A percentile compares a stretch with the other conserved stretches of the same genome.
phyloP scores from a whole-genome alignment of 2,113 vertebrate species.

The Cephalopterus ornatus region DNA sequence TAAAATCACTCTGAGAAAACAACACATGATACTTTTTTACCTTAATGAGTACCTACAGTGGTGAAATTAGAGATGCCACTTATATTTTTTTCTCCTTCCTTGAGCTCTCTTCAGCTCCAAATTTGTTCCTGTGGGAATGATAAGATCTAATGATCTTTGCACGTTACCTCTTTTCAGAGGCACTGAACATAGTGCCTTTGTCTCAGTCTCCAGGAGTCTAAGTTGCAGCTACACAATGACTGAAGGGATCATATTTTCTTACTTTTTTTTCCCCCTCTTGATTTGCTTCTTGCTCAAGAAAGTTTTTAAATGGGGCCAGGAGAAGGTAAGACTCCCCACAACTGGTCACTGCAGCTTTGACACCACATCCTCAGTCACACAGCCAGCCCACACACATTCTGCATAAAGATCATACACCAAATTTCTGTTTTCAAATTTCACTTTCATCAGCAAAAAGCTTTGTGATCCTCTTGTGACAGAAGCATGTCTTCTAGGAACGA shows the following conservation, averaged over 20 bases:
- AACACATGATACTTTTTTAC: background rate
- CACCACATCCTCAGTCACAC: accelerated
- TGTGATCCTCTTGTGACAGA: background rate
- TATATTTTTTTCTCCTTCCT: background rate
- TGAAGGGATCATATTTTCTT: background rate
- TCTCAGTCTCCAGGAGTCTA: background rate
- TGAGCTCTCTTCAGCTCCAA: background rate
- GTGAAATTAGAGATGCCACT: constrained; percentile 18
- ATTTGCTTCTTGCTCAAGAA: background rate
- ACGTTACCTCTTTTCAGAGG: background rate
- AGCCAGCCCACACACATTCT: background rate
- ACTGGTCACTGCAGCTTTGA: background rate
- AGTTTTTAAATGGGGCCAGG: background rate
- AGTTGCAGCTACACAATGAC: background rate
- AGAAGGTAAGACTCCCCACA: background rate
- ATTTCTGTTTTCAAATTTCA: background rate
- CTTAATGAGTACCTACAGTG: constrained; percentile 21
- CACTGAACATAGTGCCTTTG: background rate
- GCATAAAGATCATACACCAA: background rate
- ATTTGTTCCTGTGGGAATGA: background rate
- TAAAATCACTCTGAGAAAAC: background rate
- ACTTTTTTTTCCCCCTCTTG: background rate
- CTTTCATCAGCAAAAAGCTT: background rate
- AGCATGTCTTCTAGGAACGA: background rate
- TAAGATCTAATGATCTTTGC: background rate